Base-by-base conservation (phyloP, 2,888 invertebrate genomes). In the Linyphia triangularis region DNA sequence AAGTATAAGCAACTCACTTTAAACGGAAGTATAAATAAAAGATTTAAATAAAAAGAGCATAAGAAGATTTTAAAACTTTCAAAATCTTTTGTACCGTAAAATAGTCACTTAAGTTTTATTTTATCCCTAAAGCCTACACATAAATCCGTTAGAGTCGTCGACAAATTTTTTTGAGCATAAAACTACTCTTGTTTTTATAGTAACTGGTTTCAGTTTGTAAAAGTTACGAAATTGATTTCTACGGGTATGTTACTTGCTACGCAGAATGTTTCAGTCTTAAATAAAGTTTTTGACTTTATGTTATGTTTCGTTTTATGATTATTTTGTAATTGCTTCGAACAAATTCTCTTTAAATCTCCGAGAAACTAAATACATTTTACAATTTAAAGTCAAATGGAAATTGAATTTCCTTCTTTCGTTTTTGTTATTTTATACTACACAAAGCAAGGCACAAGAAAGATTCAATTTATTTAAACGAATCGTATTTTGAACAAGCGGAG, bases 281-380 rank as follows among this genome's bases (percentile, higher is more conserved):
- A 33, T 33, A 33, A 33, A 33, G 4, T 9, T 33, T 33, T 33
- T 6, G 9, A 33, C 10, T 67, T n/a, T 30, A 7, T 33, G 7
- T 37, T 67, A 28, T 22, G 7, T 28, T 19, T 13, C 24, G 19
- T 30, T 57, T 28, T 19, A 13, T 19, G 22, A 57, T 61, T 28
- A 2, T 69, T 19, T 37, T 77, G 75, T 37, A 77, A 77, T 73
- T 57, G 61, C 37, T 19, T 28, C n/a, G 13, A 73, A 73, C 61
- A 77, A 77, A 59, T 37, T 63, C 24, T 37, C 37, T 61, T 37
- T 24, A 24, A 77, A 77, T 33, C 6, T 70, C 13, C 61, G 2
- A 37, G 24, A 13, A n/a, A 24, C 9, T 57, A 57, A 10, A 33
- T 51, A n/a, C 30, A 0, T 5, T 10, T 75, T n/a, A 7, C 7